Percentiles rank a stretch among this genome's conserved stretches.
Evolutionary conservation across 2,797 vertebrate species (phyloP).

Genomic region (Ceyx erithaca): DNA sequence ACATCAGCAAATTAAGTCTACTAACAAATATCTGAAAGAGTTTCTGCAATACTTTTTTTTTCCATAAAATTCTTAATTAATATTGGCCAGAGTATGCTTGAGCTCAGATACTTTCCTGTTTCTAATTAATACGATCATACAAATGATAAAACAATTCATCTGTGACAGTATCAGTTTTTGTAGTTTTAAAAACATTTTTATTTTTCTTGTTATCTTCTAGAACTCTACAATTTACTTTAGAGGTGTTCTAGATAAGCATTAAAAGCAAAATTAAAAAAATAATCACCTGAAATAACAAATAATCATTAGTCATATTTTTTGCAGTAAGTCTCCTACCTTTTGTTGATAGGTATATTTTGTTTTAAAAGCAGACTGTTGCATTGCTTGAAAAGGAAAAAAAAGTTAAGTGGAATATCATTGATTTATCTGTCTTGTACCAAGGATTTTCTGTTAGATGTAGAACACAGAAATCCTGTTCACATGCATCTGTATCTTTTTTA

Average conservation of each 20-base stretch:
- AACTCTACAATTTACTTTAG: neutral
- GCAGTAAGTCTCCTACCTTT: neutral
- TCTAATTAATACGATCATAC: neutral
- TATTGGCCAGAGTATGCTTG: neutral
- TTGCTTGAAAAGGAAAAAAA: neutral
- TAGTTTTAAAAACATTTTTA: neutral
- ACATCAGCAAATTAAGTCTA: neutral
- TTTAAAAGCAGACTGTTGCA: neutral
- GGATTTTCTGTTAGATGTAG: neutral
- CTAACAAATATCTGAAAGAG: neutral
- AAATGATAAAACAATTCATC: neutral
- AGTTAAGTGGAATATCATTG: fast-evolving
- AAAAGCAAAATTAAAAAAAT: neutral
- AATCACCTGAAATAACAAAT: neutral
- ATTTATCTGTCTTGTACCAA: neutral
- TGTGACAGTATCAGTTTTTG: neutral
- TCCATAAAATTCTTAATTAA: neutral
- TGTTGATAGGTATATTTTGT: neutral
- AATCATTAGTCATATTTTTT: neutral
- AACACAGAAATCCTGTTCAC: neutral
- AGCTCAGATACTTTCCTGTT: neutral
- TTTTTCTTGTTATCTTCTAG: neutral
- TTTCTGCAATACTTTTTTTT: neutral
- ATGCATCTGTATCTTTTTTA: neutral
- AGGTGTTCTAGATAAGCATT: neutral